Evolutionary conservation across 2,113 vertebrate species (phyloP).

Genomic region (Collichthys lucidus): DNA sequence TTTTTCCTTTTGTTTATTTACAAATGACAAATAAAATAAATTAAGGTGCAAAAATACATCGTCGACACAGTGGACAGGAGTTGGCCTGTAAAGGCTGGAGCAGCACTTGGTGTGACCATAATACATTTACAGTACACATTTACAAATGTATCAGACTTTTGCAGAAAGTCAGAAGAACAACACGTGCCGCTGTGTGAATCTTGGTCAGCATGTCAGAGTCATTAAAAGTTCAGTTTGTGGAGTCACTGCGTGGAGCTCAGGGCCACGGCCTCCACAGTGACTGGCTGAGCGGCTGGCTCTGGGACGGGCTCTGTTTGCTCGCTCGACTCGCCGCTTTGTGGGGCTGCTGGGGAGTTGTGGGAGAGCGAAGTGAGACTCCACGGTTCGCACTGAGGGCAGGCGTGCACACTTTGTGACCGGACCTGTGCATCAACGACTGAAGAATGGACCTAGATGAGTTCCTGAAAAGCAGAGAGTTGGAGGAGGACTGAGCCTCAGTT

Average conservation of each 20-base stretch:
- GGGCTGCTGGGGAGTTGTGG: not conserved
- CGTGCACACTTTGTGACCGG: conserved; percentile 2
- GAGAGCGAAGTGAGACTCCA: not conserved
- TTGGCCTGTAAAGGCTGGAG: conserved; percentile 12
- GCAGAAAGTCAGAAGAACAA: not conserved
- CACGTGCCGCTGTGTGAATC: not conserved
- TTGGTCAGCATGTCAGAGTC: not conserved
- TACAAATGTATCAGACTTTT: conserved; percentile 13
- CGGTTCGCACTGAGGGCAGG: not conserved
- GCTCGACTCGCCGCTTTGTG: not conserved
- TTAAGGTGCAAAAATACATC: conserved; percentile 65
- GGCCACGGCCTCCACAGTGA: conserved; percentile 67
- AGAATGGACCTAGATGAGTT: conserved; percentile 33
- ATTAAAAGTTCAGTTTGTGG: conserved; percentile 17
- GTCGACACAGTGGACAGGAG: conserved; percentile 2
- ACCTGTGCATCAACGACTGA: conserved; percentile 16
- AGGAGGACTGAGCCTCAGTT: not conserved
- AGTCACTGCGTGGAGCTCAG: conserved; percentile 6
- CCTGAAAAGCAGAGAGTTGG: conserved; percentile 17
- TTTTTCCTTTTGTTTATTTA: conserved; percentile 52
- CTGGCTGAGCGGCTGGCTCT: conserved; percentile 1
- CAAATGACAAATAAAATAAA: conserved; percentile 52
- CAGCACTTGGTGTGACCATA: conserved; percentile 24
- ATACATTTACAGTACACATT: conserved; percentile 34
- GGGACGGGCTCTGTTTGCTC: conserved; percentile 27